Base-by-base conservation (phyloP, 2,888 invertebrate genomes). In the Lepidocyrtinus sp. region DNA sequence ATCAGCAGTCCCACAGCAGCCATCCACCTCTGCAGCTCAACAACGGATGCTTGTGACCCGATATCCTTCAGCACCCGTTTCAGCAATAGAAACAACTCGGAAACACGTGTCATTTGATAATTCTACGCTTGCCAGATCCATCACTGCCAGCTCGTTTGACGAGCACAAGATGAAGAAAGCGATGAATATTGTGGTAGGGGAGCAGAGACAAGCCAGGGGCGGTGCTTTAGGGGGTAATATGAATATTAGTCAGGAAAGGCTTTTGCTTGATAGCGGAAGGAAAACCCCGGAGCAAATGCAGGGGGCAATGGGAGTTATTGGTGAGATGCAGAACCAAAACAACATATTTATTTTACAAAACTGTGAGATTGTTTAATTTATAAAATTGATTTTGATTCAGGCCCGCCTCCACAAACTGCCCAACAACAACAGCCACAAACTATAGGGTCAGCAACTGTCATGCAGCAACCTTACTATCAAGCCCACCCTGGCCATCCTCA, bases 61-160 rank as follows among this genome's bases (percentile, higher is more conserved):
- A 19, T 85, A 85, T 67, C 83, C 85, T 7, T 85, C 84, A n/a
- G 84, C 84, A 21, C 85, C 85, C 17, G 77, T 84, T 55, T 78
- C 83, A 26, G 80, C 83, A 61, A 83, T 83, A 21, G 81, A 84
- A 45, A 81, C 82, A 0, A 82, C 83, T 5, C 55, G 84, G 83
- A 96, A 96, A 88, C 96, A 96, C 88, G 96, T 96, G 45, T 96
- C 95, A 87, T 96, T 96, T 77, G 88, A 88, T 76, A 86, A 87
- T n/a, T 85, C 87, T 0, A 87, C 87, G 5, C 81, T 84, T 15
- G 82, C 82, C 17, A 72, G 84, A 46, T 82, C 82, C 19, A 83
- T 83, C 50, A 85, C 85, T 24, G 75, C 84, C 61, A 83, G 81
- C 79, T 83, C 85, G 2, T 83, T 85, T 65, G 86, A 84, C 61